phyloP scores from a whole-genome alignment of 23 tunicate species.

The Ascidia mentula region DNA sequence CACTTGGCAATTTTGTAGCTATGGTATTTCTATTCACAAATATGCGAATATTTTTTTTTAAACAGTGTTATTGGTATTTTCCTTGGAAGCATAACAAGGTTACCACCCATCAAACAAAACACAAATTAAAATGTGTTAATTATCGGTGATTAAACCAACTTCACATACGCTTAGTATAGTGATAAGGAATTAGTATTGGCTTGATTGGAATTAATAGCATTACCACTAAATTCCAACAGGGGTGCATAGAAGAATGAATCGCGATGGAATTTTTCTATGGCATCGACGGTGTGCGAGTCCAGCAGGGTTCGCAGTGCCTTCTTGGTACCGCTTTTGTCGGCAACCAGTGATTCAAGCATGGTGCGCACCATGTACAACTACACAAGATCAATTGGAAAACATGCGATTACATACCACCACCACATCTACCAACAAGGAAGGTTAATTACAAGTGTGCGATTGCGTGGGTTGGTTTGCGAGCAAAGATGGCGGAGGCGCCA shows the following conservation, averaged over 20 bases:
- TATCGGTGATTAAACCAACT: too few relatives aligned
- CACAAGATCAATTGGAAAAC: background rate
- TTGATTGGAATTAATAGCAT: background rate
- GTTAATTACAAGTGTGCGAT: background rate
- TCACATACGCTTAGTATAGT: too few relatives aligned
- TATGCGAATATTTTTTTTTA: too few relatives aligned
- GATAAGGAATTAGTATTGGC: too few relatives aligned
- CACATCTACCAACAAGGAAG: background rate
- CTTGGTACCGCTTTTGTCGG: constrained; percentile 89
- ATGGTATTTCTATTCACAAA: too few relatives aligned
- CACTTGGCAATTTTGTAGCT: too few relatives aligned
- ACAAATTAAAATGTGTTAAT: too few relatives aligned
- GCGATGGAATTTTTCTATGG: constrained; percentile 87
- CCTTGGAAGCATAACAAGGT: too few relatives aligned
- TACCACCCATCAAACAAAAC: too few relatives aligned
- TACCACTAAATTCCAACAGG: constrained; percentile 78
- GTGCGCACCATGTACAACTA: constrained; percentile 95
- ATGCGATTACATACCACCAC: background rate
- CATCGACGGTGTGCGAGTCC: constrained; percentile 82
- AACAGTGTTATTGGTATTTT: too few relatives aligned
- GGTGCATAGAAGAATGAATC: constrained; percentile 87
- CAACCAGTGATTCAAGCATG: constrained; percentile 94
- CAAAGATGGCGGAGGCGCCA: background rate
- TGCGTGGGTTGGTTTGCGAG: background rate
- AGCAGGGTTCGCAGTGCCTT: constrained; percentile 59